These are phyloP conservation scores for Eira barbara DNA, from an alignment of 2,113 vertebrate species.

Conservation along the genomic window DNA sequence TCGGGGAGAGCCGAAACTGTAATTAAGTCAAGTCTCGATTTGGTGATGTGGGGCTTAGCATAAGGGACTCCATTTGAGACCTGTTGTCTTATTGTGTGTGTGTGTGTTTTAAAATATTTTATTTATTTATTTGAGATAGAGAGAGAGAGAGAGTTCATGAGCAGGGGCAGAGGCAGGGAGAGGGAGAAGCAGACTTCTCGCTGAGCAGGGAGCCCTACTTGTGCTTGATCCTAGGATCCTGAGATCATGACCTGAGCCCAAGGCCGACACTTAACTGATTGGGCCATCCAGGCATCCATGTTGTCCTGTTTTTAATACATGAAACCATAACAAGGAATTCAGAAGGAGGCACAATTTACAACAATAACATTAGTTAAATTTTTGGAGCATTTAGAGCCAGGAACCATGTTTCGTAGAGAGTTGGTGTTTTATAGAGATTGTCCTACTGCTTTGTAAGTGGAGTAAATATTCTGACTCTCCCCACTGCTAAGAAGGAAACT, in stretches of 20 bases:
- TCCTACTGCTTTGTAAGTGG: background rate
- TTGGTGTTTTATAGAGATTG: background rate
- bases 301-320: background rate
- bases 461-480: background rate
- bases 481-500: no score
- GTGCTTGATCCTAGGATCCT: background rate
- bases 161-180: background rate
- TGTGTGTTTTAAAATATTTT: background rate
- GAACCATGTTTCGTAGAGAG: background rate
- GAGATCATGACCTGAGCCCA: background rate
- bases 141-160: background rate
- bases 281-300: background rate
- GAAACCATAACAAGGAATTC: background rate
- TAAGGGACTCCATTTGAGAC: background rate
- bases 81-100: background rate
- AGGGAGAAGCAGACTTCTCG: background rate
- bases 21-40: background rate
- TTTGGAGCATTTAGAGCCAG: background rate
- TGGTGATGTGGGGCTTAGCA: background rate
- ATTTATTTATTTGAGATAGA: background rate
- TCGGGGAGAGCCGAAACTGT: background rate
- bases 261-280: background rate
- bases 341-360: background rate
- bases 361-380: background rate
- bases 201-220: background rate